Percentiles rank a stretch among this genome's conserved stretches.
These are phyloP conservation scores for Galaxea fascicularis DNA, from an alignment of 92 coral and sea anemone species.

Conservation along the genomic window DNA sequence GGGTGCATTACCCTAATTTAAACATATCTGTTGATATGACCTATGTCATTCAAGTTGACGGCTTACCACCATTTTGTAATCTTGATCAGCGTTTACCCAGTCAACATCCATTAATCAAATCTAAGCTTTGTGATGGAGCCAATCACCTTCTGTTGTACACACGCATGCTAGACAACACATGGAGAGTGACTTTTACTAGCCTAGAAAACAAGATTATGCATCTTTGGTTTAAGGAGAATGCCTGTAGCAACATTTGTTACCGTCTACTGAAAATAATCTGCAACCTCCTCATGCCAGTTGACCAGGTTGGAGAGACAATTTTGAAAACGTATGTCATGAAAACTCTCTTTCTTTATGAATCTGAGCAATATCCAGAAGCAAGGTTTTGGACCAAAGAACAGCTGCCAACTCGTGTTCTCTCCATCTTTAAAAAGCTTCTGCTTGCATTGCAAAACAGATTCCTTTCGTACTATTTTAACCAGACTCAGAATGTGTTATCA, in stretches of 20 bases:
- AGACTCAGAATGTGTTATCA: constrained; percentile 28
- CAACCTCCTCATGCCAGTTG: constrained; percentile 29
- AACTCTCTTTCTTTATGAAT: constrained; percentile 39
- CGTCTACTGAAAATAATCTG: constrained; percentile 47
- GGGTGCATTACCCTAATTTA: constrained; percentile 38
- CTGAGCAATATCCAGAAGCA: constrained; percentile 35
- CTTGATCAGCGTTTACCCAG: constrained; percentile 30
- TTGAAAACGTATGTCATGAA: constrained; percentile 42
- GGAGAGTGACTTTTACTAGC: constrained; percentile 24
- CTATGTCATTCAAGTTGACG: constrained; percentile 17
- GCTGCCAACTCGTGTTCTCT: constrained; percentile 23
- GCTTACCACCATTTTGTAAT: constrained; percentile 42
- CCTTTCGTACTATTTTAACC: constrained; percentile 40
- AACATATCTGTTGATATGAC: constrained; percentile 47
- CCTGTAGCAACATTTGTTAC: constrained; percentile 30
- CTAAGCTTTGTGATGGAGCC: constrained; percentile 17
- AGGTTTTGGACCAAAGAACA: constrained; percentile 32
- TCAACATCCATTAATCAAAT: constrained; percentile 14
- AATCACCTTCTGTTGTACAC: constrained; percentile 34
- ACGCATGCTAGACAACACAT: constrained; percentile 45
- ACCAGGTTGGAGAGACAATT: constrained; percentile 47
- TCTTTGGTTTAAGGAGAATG: constrained; percentile 36
- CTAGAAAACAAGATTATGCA: constrained; percentile 32
- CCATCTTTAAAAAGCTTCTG: constrained; percentile 36
- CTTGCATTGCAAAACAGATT: constrained; percentile 32